Evolutionary conservation across 2,797 vertebrate species (phyloP), one percentile per base, ranked within the genome.

Genomic region (Epinephelus coioides): DNA sequence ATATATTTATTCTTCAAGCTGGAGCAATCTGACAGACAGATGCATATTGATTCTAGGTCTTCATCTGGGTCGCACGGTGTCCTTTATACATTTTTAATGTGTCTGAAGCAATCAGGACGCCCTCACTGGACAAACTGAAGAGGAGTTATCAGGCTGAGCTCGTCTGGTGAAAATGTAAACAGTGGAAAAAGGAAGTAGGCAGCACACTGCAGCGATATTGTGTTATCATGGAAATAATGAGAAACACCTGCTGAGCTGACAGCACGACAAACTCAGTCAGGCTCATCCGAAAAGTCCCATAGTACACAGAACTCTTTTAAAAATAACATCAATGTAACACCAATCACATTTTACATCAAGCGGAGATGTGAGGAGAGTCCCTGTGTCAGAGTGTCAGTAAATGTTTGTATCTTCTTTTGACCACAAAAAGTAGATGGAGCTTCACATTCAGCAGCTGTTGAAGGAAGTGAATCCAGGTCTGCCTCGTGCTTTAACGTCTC

Each of bases 191-290:
- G 27, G 46, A 68, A 40, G 50, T 21, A 57, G 40, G 15, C 6
- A 5, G 53, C 70, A 40, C 30, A 38, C 25, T 40, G 46, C 56
- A 51, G 40, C 53, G 49, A 27, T 11, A 6, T 1, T 15, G 21
- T 51, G 50, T 11, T 15, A 21, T 69, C 18, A 49, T 23, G 56
- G 18, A 69, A 59, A 34, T 54, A 18, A n/a, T 25, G 55, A 67
- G 18, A 73, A 57, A 27, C 67, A 73, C 49, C 60, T 53, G 40
- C 11, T 15, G 60, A 21, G 2, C 55, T 18, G 47, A 54, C 64
- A 60, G n/a, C 63, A 43, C 18, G 59, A 8, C 77, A 64, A 43
- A 51, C 27, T 67, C 69, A 51, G 25, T 40, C 72, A 27, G 18
- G 60, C 46, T 60, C 60, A 64, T 44, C 23, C 5, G 34, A n/a